phyloP scores from a whole-genome alignment of 1,140 invertebrate species.

The Macrobrachium nipponense region DNA sequence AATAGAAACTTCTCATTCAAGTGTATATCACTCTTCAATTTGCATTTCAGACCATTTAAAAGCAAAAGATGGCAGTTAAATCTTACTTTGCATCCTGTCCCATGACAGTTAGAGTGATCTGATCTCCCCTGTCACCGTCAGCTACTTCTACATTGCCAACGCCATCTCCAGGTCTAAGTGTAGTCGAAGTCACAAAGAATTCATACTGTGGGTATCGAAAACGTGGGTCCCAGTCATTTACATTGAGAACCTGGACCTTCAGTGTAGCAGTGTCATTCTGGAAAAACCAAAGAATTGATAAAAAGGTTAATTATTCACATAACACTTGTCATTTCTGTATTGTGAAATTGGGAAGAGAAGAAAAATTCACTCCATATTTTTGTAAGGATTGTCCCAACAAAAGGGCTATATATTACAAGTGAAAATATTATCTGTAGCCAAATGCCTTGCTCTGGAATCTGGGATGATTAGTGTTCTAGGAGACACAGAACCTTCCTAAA shows the following conservation, averaged over 20 bases:
- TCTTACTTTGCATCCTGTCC: conserved; percentile 78
- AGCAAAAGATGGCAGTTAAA: too few relatives aligned
- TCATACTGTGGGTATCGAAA: conserved; percentile 89
- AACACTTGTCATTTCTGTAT: neutral
- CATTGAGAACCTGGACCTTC: conserved; percentile 84
- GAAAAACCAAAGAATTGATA: neutral
- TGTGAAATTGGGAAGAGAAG: too few relatives aligned
- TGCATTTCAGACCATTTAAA: too few relatives aligned
- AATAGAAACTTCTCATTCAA: too few relatives aligned
- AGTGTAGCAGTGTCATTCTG: conserved; percentile 83
- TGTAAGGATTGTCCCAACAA: too few relatives aligned
- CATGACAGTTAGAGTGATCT: conserved; percentile 77
- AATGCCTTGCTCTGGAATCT: too few relatives aligned
- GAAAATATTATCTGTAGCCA: too few relatives aligned
- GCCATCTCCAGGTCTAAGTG: conserved; percentile 65
- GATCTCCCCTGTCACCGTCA: conserved; percentile 84
- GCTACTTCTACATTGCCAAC: conserved; percentile 80
- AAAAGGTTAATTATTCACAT: neutral
- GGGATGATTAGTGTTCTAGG: too few relatives aligned
- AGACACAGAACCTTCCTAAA: too few relatives aligned
- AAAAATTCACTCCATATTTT: too few relatives aligned
- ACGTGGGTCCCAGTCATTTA: conserved; percentile 90
- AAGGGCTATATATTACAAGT: too few relatives aligned
- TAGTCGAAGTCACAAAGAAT: conserved; percentile 76
- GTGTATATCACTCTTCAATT: too few relatives aligned